Evolutionary conservation across 2,888 invertebrate genomes (phyloP).

Genomic region (Pterobdella sp.): DNA sequence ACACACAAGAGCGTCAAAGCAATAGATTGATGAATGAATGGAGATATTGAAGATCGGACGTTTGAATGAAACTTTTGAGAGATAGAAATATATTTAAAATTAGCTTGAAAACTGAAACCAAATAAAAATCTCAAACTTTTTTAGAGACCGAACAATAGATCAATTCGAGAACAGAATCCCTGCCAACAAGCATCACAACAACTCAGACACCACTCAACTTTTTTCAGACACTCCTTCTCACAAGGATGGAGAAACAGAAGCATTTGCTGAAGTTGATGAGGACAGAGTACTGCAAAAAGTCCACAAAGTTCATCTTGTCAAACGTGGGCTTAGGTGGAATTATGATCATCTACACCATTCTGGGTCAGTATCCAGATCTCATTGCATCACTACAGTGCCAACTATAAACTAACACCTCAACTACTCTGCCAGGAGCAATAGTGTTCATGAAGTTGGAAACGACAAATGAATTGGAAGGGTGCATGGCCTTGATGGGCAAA

Average conservation of each 20-base stretch:
- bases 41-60: too few relatives aligned
- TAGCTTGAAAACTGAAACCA: too few relatives aligned
- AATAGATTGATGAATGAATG: too few relatives aligned
- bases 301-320: slow-evolving; percentile 27
- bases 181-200: too few relatives aligned
- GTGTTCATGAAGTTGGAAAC: slow-evolving; percentile 50
- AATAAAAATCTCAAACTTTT: too few relatives aligned
- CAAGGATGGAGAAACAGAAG: neutral
- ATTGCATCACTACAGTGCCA: neutral
- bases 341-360: slow-evolving; percentile 30
- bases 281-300: slow-evolving; percentile 28
- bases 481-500: slow-evolving; percentile 43
- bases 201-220: too few relatives aligned
- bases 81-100: too few relatives aligned
- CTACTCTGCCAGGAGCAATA: slow-evolving; percentile 50
- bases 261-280: slow-evolving; percentile 9
- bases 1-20: too few relatives aligned
- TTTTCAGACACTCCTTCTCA: too few relatives aligned
- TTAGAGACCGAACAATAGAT: too few relatives aligned
- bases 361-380: slow-evolving; percentile 7
- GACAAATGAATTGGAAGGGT: slow-evolving; percentile 48
- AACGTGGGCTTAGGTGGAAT: slow-evolving; percentile 26
- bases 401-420: slow-evolving; percentile 48
- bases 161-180: too few relatives aligned
- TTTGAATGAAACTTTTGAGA: too few relatives aligned